phyloP scores from a whole-genome alignment of 2,888 invertebrate genomes.

The Heteromyza rotundicornis region DNA sequence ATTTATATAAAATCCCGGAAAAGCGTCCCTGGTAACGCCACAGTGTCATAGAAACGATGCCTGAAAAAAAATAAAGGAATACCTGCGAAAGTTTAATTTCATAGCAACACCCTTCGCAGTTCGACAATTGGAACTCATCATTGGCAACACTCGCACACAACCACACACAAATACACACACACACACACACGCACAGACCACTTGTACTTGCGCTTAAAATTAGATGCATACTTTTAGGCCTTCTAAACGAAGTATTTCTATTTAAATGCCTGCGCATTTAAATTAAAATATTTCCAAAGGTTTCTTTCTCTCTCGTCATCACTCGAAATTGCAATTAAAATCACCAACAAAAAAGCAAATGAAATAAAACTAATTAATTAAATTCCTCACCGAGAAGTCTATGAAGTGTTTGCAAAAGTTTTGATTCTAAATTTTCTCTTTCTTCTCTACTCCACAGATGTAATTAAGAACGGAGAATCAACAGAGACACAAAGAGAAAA shows the following conservation, averaged over 20 bases:
- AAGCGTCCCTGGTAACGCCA: slow-evolving; percentile 22
- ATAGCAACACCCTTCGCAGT: slow-evolving; percentile 58
- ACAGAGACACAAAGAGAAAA: slow-evolving; percentile 16
- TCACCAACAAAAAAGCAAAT: no score
- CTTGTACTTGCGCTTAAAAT: not conserved
- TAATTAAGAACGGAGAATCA: slow-evolving; percentile 4
- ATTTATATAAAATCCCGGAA: not conserved
- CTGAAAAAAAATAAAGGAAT: slow-evolving; percentile 36
- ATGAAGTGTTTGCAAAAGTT: no score
- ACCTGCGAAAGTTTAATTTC: slow-evolving; percentile 56
- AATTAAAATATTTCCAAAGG: not conserved
- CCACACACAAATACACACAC: slow-evolving; percentile 29
- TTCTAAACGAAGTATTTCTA: not conserved
- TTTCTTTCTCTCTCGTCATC: no score
- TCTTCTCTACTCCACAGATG: no score
- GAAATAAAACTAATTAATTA: no score
- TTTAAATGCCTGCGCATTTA: not conserved
- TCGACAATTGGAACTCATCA: slow-evolving; percentile 22
- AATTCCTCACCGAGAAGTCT: no score
- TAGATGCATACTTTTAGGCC: slow-evolving; percentile 16
- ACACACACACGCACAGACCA: not conserved
- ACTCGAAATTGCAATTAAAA: no score
- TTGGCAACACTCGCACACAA: slow-evolving; percentile 26
- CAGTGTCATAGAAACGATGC: slow-evolving; percentile 20
- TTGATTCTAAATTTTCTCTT: not conserved